Conservation (phyloP, 2,888 invertebrate species). For the Drosophila pegasa region DNA sequence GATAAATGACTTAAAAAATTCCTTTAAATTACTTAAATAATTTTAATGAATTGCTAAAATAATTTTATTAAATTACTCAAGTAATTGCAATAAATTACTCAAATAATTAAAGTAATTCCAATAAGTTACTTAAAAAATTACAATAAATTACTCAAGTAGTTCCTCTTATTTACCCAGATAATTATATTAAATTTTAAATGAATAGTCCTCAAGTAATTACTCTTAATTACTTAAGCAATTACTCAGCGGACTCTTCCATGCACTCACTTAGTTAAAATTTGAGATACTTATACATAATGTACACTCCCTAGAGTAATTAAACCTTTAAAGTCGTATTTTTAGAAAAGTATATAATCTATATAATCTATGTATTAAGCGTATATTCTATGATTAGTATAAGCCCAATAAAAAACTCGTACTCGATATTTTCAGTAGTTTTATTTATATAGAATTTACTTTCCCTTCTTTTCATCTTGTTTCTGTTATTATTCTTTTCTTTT, state of each 20-base stretch:
- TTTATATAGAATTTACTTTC: slow-evolving; percentile 83
- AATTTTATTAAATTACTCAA: neutral
- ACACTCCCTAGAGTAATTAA: neutral
- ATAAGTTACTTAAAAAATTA: neutral
- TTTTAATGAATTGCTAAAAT: neutral
- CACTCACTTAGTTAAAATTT: neutral
- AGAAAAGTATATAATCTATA: neutral
- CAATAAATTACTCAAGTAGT: too few species aligned
- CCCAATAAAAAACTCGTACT: slow-evolving; percentile 56
- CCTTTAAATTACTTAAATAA: too few species aligned
- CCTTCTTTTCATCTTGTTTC: slow-evolving; percentile 64
- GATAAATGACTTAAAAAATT: neutral
- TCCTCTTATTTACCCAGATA: too few species aligned
- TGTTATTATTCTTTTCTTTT: slow-evolving; percentile 49
- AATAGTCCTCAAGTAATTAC: neutral
- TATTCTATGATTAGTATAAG: neutral
- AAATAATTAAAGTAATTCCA: neutral
- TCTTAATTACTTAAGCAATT: neutral
- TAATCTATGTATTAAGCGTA: neutral
- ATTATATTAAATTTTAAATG: too few species aligned
- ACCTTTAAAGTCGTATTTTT: neutral
- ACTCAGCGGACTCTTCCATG: neutral
- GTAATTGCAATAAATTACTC: neutral
- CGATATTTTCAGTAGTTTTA: slow-evolving; percentile 82
- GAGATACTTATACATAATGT: neutral